Evolutionary conservation across 2,888 invertebrate genomes (phyloP).

Genomic region (Platypus cylindrus): DNA sequence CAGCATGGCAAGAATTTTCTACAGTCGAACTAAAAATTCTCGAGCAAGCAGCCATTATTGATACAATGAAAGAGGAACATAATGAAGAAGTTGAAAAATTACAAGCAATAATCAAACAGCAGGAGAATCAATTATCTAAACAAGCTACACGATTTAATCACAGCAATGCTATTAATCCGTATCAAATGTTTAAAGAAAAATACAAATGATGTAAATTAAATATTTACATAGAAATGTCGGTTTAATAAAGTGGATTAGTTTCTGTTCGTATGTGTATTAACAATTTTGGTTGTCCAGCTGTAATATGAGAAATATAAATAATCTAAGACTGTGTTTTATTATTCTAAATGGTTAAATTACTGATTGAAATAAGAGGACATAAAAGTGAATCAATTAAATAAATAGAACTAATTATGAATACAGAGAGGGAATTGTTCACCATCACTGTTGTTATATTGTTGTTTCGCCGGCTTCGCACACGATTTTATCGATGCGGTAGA

Average conservation of each 20-base stretch:
- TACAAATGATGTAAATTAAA: too few species aligned
- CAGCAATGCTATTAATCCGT: slow-evolving; percentile 24
- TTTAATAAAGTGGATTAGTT: too few species aligned
- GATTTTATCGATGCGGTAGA: slow-evolving; percentile 19
- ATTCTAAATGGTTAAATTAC: too few species aligned
- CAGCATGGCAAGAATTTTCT: slow-evolving; percentile 39
- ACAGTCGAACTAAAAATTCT: slow-evolving; percentile 39
- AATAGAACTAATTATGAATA: too few species aligned
- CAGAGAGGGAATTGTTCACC: too few species aligned
- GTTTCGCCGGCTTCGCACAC: slow-evolving; percentile 3
- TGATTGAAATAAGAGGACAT: too few species aligned
- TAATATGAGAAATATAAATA: too few species aligned
- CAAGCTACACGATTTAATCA: slow-evolving; percentile 1
- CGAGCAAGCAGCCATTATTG: slow-evolving; percentile 36
- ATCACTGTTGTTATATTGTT: too few species aligned
- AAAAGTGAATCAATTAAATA: too few species aligned
- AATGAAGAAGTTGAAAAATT: slow-evolving; percentile 36
- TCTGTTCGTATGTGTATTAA: too few species aligned
- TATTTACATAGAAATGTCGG: neutral
- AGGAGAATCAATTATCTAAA: slow-evolving; percentile 30
- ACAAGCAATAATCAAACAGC: slow-evolving; percentile 35
- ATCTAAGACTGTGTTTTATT: too few species aligned
- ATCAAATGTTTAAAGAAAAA: slow-evolving; percentile 31
- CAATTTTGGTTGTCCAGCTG: too few species aligned
- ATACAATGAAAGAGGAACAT: slow-evolving; percentile 37